Conservation (phyloP, 2,888 invertebrate species). For the Phragmatobia fuliginosa region DNA sequence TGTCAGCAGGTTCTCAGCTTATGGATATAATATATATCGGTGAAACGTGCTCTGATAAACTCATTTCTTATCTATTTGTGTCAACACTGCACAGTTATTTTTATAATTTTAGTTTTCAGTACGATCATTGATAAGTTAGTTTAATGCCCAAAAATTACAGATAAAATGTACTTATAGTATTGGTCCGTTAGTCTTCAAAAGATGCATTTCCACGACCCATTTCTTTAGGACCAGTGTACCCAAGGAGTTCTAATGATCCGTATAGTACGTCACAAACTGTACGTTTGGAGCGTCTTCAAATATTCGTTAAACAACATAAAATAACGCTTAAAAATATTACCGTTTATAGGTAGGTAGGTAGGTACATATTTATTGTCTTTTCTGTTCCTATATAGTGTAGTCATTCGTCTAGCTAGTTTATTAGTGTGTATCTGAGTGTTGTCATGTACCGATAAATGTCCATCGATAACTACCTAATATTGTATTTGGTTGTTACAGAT, state of each 20-base stretch:
- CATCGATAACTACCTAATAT: constrained; percentile 60
- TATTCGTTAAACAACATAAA: too few species aligned
- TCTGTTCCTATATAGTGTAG: too few species aligned
- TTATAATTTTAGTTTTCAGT: neutral
- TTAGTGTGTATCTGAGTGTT: constrained; percentile 13
- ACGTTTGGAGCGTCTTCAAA: neutral
- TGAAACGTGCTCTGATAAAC: neutral
- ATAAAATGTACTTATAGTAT: neutral
- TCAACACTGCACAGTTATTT: neutral
- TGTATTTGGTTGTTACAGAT: constrained; percentile 72
- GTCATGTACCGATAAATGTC: constrained; percentile 24
- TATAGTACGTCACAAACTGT: neutral
- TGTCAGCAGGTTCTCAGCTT: neutral
- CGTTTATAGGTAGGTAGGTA: too few species aligned
- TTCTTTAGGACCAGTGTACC: neutral
- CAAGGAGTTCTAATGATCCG: neutral
- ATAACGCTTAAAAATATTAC: too few species aligned
- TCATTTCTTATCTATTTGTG: neutral
- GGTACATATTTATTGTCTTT: too few species aligned
- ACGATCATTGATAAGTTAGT: neutral
- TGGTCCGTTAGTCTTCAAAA: neutral
- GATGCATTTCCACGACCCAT: neutral
- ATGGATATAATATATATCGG: neutral
- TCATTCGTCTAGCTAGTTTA: neutral
- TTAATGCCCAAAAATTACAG: neutral